A percentile compares a stretch with the other conserved stretches of the same genome.
These are phyloP conservation scores for Echeneis naucrates DNA, from an alignment of 2,797 vertebrate genomes.

Conservation along the genomic window DNA sequence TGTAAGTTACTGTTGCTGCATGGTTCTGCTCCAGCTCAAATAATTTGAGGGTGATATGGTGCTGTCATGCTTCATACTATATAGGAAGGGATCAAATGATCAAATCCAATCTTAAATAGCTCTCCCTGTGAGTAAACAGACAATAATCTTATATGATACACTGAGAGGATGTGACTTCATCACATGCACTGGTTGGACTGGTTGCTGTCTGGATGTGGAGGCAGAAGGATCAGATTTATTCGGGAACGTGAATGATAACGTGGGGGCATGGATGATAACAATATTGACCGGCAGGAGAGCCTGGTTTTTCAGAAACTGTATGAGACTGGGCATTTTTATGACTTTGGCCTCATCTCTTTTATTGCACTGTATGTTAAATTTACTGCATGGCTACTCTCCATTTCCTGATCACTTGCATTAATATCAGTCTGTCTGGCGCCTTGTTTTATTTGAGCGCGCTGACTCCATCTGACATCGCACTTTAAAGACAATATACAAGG, in stretches of 20 bases:
- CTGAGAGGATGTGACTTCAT: constrained; percentile 8
- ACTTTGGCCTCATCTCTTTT: constrained; percentile 68
- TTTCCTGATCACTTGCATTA: constrained; percentile 69
- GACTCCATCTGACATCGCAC: constrained; percentile 60
- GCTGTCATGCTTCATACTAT: constrained; percentile 8
- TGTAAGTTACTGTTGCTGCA: neutral
- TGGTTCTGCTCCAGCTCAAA: neutral
- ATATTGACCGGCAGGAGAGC: constrained; percentile 65
- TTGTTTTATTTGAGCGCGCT: constrained; percentile 50
- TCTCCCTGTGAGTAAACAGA: constrained; percentile 26
- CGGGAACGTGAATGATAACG: constrained; percentile 61
- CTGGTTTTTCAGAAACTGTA: constrained; percentile 64
- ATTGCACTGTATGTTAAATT: constrained; percentile 65
- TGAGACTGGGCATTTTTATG: constrained; percentile 67
- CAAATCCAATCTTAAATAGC: constrained; percentile 24
- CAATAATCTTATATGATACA: constrained; percentile 31
- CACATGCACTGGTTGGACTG: constrained; percentile 47
- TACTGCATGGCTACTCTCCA: constrained; percentile 60
- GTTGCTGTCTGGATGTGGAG: constrained; percentile 48
- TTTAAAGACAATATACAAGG: constrained; percentile 69
- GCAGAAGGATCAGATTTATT: constrained; percentile 44
- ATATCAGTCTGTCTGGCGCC: constrained; percentile 67
- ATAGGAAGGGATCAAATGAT: constrained; percentile 36
- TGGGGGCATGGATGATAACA: constrained; percentile 63
- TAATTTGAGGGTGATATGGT: constrained; percentile 1